phyloP scores from a whole-genome alignment of 2,888 invertebrate species.

The Drosophila melanosoma region DNA sequence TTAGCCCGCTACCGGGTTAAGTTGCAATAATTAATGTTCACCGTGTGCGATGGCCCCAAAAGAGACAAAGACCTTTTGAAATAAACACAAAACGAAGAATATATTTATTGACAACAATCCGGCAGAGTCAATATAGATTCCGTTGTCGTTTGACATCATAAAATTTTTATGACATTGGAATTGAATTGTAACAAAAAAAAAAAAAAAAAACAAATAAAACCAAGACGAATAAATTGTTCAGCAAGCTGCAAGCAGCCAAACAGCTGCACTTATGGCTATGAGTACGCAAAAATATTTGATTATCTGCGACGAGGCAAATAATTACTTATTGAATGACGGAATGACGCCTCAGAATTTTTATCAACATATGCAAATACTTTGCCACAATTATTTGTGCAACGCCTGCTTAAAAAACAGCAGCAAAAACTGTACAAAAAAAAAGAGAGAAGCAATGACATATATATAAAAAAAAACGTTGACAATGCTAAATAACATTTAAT shows the following conservation, averaged over 20 bases:
- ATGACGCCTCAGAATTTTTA: conserved; percentile 42
- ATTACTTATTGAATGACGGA: conserved; percentile 38
- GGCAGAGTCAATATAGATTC: neutral
- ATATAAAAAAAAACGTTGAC: neutral
- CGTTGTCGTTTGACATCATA: conserved; percentile 33
- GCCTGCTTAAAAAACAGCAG: conserved; percentile 16
- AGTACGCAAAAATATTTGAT: conserved; percentile 56
- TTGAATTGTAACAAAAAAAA: conserved; percentile 40
- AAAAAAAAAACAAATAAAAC: neutral
- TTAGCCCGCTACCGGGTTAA: conserved; percentile 35
- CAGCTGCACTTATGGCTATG: conserved; percentile 43
- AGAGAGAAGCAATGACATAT: conserved; percentile 9
- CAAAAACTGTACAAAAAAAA: conserved; percentile 11
- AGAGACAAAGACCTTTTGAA: conserved; percentile 44
- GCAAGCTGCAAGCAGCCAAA: neutral
- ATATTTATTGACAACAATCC: conserved; percentile 9
- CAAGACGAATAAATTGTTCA: conserved; percentile 33
- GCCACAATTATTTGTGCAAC: conserved; percentile 48
- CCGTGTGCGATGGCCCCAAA: conserved; percentile 23
- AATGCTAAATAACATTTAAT: neutral
- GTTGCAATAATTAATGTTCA: conserved; percentile 25
- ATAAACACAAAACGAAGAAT: neutral
- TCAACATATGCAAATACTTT: neutral
- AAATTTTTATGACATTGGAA: conserved; percentile 50
- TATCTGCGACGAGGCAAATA: conserved; percentile 39